Conservation (phyloP, 2,888 invertebrate species). For the Cryptocheilus praepositus region DNA sequence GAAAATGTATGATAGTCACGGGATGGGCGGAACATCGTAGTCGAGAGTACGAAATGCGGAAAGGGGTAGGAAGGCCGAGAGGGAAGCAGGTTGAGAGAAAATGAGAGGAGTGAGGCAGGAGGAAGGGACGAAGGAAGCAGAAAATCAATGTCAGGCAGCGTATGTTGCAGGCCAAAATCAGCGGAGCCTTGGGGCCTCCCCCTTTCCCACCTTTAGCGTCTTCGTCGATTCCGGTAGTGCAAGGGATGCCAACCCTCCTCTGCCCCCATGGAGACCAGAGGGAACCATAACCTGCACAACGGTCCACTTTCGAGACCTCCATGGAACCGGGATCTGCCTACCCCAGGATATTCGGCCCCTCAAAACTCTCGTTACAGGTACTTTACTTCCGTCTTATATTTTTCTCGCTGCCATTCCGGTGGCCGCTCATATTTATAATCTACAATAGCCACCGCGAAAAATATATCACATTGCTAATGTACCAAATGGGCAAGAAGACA, state of each 20-base stretch:
- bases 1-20: no score
- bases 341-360: no score
- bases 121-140: slow-evolving; percentile 44
- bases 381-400: no score
- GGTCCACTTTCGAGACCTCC: slow-evolving; percentile 60
- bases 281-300: slow-evolving; percentile 71
- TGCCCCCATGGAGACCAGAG: slow-evolving; percentile 50
- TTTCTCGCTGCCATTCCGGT: no score
- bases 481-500: no score
- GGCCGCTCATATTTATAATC: no score
- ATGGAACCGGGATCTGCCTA: slow-evolving; percentile 11
- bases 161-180: slow-evolving; percentile 59
- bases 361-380: no score
- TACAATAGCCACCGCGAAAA: no score
- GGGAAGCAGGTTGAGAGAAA: slow-evolving; percentile 17
- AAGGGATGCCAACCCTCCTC: slow-evolving; percentile 51
- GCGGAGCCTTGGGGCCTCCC: slow-evolving; percentile 47
- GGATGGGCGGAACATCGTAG: no score
- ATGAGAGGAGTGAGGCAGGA: slow-evolving; percentile 19
- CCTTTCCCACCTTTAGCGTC: slow-evolving; percentile 25
- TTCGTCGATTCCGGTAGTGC: slow-evolving; percentile 44
- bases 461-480: no score
- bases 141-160: slow-evolving; percentile 69
- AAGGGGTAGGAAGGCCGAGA: no score
- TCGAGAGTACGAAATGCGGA: no score